Evolutionary conservation across 2,113 vertebrate species (phyloP).

Genomic region (Coptodon rendalli): DNA sequence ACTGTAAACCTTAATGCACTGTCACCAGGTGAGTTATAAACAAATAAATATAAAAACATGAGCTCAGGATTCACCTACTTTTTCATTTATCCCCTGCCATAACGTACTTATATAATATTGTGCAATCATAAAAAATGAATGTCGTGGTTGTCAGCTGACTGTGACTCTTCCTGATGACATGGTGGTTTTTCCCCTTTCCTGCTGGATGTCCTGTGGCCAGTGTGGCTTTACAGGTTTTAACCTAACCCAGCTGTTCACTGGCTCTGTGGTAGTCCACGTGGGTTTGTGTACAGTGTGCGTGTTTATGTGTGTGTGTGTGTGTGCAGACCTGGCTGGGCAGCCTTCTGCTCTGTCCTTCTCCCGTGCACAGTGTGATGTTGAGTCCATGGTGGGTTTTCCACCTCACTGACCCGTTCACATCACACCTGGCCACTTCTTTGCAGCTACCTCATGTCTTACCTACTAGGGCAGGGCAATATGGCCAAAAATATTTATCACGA

Average conservation of each 20-base stretch:
- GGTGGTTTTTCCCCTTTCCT: not conserved
- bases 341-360: not conserved
- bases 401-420: slow-evolving; percentile 13
- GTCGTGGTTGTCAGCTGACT: not conserved
- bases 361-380: not conserved
- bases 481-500: not conserved
- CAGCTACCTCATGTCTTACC: not conserved
- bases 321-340: not conserved
- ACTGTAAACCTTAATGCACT: not conserved
- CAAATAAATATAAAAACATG: not conserved
- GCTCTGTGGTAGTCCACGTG: not conserved
- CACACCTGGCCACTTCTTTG: not conserved
- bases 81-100: not conserved
- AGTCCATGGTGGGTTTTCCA: not conserved
- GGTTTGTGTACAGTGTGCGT: not conserved
- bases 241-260: slow-evolving; percentile 38
- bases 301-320: not conserved
- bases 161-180: not conserved
- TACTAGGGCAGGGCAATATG: not conserved
- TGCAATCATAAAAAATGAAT: not conserved
- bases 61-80: not conserved
- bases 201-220: slow-evolving; percentile 7
- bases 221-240: slow-evolving; percentile 38
- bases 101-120: not conserved
- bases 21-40: not conserved